Evolutionary conservation across 2,888 invertebrate species (phyloP).

Genomic region (Deilephila porcellus): DNA sequence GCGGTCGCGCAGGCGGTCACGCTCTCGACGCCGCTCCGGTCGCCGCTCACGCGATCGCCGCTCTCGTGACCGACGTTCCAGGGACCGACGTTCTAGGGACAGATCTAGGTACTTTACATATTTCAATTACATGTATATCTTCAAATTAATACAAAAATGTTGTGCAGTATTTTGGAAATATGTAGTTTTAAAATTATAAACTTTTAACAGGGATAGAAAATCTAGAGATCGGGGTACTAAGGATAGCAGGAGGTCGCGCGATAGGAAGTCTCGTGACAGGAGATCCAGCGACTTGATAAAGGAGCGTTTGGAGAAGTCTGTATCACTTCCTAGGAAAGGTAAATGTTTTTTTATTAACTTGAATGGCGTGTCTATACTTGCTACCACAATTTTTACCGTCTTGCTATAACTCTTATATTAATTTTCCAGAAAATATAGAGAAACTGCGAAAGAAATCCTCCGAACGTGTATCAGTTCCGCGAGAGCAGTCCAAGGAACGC

Average conservation of each 20-base stretch:
- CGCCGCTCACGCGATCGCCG: constrained; percentile 70
- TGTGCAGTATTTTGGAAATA: too few species aligned
- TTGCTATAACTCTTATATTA: background rate
- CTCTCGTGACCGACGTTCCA: constrained; percentile 70
- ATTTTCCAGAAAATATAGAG: constrained; percentile 67
- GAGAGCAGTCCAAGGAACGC: constrained; percentile 65
- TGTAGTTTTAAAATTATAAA: too few species aligned
- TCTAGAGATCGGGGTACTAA: constrained; percentile 73
- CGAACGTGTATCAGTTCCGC: constrained; percentile 67
- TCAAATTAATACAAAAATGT: background rate
- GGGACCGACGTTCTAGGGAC: constrained; percentile 70
- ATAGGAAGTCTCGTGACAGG: constrained; percentile 79
- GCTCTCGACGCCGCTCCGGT: constrained; percentile 71
- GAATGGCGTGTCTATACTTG: background rate
- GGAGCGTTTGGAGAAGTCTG: constrained; percentile 78
- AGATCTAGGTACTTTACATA: constrained; percentile 63
- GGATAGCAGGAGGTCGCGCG: constrained; percentile 69
- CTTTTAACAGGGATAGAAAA: constrained; percentile 66
- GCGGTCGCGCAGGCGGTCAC: constrained; percentile 72
- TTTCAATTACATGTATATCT: background rate
- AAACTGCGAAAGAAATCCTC: constrained; percentile 69
- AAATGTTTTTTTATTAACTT: constrained; percentile 36
- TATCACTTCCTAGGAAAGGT: constrained; percentile 80
- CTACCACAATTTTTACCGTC: background rate
- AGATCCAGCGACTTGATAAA: constrained; percentile 78